A percentile compares a stretch with the other conserved stretches of the same genome.
Conservation (phyloP, 2,888 invertebrate species). For the Ctenicera cuprea region DNA sequence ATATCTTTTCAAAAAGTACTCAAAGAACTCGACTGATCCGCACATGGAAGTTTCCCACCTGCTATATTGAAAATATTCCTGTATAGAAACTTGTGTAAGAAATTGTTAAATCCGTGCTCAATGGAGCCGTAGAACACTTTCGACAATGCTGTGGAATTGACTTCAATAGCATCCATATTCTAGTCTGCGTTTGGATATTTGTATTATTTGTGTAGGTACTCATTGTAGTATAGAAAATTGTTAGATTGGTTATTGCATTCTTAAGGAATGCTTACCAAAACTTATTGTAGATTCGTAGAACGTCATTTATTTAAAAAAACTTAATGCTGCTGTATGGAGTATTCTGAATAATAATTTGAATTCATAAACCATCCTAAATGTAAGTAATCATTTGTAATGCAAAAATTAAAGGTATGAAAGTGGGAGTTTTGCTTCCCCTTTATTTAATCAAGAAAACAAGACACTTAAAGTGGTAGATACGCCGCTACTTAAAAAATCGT, state of each 20-base stretch:
- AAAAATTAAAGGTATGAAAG: no score
- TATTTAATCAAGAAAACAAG: conserved; percentile 11
- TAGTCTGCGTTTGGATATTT: conserved; percentile 36
- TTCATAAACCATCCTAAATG: no score
- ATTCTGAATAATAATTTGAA: no score
- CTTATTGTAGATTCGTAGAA: no score
- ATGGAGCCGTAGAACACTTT: conserved; percentile 36
- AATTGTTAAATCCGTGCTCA: conserved; percentile 40
- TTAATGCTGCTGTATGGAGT: no score
- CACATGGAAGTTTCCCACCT: conserved; percentile 19
- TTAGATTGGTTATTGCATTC: no score
- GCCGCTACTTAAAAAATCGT: conserved; percentile 7
- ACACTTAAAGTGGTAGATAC: conserved; percentile 1
- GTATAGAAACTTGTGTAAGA: conserved; percentile 35
- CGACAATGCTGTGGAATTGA: conserved; percentile 39
- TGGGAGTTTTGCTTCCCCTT: not conserved
- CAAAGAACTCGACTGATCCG: conserved; percentile 22
- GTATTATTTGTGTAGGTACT: conserved; percentile 26
- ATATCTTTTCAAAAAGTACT: conserved; percentile 6
- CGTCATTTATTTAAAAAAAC: no score
- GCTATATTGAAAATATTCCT: conserved; percentile 36
- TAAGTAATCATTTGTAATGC: no score
- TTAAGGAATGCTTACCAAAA: no score
- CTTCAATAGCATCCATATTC: conserved; percentile 33
- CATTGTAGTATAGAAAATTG: conserved; percentile 7